Conservation (phyloP, 2,888 invertebrate genomes). For the Lycia hirtaria region DNA sequence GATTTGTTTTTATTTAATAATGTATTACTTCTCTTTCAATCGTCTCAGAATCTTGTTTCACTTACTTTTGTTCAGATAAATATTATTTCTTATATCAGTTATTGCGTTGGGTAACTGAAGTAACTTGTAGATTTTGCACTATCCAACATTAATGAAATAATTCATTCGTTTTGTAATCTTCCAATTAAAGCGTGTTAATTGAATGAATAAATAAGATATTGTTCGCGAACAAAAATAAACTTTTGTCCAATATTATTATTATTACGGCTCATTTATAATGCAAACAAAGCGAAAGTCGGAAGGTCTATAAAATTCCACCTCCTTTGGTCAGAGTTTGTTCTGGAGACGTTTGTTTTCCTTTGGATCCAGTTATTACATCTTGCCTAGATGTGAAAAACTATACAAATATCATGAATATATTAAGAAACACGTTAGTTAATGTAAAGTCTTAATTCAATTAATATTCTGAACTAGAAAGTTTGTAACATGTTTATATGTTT, state of each 20-base stretch:
- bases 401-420: no score
- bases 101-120: no score
- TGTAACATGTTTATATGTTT: no score
- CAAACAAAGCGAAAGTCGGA: constrained; percentile 41
- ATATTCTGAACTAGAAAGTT: no score
- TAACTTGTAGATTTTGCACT: not conserved
- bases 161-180: not conserved
- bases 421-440: no score
- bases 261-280: constrained; percentile 40
- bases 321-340: constrained; percentile 43
- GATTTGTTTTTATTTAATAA: no score
- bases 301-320: constrained; percentile 42
- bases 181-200: constrained; percentile 14
- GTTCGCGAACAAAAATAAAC: constrained; percentile 29
- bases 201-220: constrained; percentile 30
- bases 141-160: not conserved
- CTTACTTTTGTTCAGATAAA: no score
- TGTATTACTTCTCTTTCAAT: no score
- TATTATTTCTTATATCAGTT: no score
- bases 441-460: no score
- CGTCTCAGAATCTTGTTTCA: no score
- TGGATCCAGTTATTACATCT: constrained; percentile 29
- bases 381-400: no score
- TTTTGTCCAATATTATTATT: constrained; percentile 32
- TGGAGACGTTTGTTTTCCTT: constrained; percentile 36